Evolutionary conservation across 1,140 invertebrate genomes (phyloP), one percentile per base, ranked within the genome.

Genomic region (Magallana gigas): DNA sequence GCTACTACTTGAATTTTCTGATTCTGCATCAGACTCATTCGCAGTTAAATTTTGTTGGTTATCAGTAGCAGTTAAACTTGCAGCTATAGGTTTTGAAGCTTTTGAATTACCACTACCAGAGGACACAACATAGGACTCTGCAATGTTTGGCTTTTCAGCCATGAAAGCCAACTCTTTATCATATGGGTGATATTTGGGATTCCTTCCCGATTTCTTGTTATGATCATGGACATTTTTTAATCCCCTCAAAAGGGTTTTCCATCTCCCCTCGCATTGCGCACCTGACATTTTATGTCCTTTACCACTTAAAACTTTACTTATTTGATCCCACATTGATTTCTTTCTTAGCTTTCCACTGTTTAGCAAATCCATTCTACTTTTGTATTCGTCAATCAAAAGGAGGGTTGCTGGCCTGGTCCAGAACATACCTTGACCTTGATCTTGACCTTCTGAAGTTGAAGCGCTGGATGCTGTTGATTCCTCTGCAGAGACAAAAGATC

Each of bases 151-250:
- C 36, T 48, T 5, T 48, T 48, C 36, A 48, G 36, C 36, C 59
- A 60, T 60, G 59, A 60, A 60, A 60, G 59, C 59, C 59, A 60
- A 60, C 59, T 60, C 59, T 60, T 60, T 60, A 60, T 60, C 59
- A 60, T 60, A 60, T 16, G 59, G 59, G 16, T 60, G 59, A 60
- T 60, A 60, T 60, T 60, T 60, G 59, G 59, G 59, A 60, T 60
- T 60, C 59, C 16, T 60, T 60, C 59, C 59, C 8, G 59, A 60
- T 60, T 60, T 60, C 59, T 60, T 60, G 5, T 48, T 48, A 60
- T 60, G 59, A 60, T 60, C 7, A 3, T 12, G 59, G 5, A 11
- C 59, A 60, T 60, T 60, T 60, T 60, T 60, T 60, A 60, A 60
- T 60, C 59, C 59, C 59, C 59, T 60, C 59, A 60, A 60, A 23